phyloP scores from a whole-genome alignment of 2,797 vertebrate genomes.

The Pogonophryne albipinna region DNA sequence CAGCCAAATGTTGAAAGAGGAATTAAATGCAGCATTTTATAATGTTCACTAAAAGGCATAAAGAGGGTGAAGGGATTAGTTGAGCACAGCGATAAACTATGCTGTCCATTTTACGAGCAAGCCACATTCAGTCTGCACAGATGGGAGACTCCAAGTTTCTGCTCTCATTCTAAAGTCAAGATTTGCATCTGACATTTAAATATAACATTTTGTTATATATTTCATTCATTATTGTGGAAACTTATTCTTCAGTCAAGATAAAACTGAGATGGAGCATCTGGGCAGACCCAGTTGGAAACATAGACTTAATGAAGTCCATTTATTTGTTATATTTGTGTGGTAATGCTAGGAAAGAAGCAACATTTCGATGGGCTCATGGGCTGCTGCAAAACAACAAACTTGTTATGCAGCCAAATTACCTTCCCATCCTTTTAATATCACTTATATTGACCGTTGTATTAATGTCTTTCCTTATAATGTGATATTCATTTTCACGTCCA shows the following conservation, averaged over 20 bases:
- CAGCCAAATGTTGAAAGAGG: not conserved
- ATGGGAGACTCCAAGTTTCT: not conserved
- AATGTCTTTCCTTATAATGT: not conserved
- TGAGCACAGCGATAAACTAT: not conserved
- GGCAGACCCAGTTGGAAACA: too few relatives aligned
- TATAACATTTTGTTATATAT: not conserved
- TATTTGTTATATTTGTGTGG: not conserved
- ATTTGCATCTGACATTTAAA: slow-evolving; percentile 21
- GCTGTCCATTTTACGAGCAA: not conserved
- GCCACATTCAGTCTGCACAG: not conserved
- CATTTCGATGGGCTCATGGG: not conserved
- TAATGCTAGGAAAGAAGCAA: not conserved
- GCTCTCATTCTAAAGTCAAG: not conserved
- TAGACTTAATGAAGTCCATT: not conserved
- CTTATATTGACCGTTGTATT: not conserved
- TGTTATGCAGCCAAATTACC: not conserved
- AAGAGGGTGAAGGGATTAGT: not conserved
- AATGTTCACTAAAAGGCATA: not conserved
- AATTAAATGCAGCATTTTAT: not conserved
- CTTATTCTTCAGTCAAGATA: not conserved
- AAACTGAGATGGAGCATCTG: slow-evolving; percentile 1
- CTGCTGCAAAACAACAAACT: not conserved
- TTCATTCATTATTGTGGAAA: not conserved
- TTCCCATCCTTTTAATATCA: not conserved
- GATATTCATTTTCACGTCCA: not conserved